Evolutionary conservation across 2,113 vertebrate genomes (phyloP), one percentile per base, ranked within the genome.

Genomic region (Onychostoma macrolepis): DNA sequence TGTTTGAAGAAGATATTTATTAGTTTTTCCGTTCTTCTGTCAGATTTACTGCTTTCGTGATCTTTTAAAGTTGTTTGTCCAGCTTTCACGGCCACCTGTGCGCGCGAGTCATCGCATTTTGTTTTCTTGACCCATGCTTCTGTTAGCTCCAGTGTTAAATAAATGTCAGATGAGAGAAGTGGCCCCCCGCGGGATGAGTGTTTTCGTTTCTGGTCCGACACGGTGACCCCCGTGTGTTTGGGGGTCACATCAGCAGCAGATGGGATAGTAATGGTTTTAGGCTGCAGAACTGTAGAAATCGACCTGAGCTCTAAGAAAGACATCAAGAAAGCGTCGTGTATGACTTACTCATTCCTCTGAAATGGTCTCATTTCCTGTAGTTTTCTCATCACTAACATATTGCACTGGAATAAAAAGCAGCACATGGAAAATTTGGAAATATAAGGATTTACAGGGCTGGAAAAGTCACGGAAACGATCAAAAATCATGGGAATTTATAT

Each of bases 331-430:
- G 41, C 24, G 13, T 33, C 9, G 1, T 28, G 65, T n/a, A 7
- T 33, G 17, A 33, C 56, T 15, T 43, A 63, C 8, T 43, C 53
- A 80, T 86, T 89, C 75, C n/a, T 67, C 74, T 74, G 28, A 86
- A 86, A 86, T 80, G n/a, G 65, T 36, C 71, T 86, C 75, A 89
- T 79, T 84, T 86, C 74, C 61, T 89, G 65, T 76, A 84, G 79
- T 82, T 80, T 80, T 41, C 11, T n/a, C 2, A 36, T 61, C 53
- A n/a, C 11, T 12, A 76, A 63, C 67, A 26, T 6, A 75, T 33
- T 82, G 65, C 4, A 26, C 24, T 75, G 72, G 11, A 75, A 13
- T 74, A 24, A 19, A 69, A 71, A 38, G 38, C 69, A 72, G 69
- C 9, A 38, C 33, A 72, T 24, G 33, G 9, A 72, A 72, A 72